A percentile compares a stretch with the other conserved stretches of the same genome.
Evolutionary conservation across 2,113 vertebrate species (phyloP).

Genomic region (Microcebus lehilahytsara): DNA sequence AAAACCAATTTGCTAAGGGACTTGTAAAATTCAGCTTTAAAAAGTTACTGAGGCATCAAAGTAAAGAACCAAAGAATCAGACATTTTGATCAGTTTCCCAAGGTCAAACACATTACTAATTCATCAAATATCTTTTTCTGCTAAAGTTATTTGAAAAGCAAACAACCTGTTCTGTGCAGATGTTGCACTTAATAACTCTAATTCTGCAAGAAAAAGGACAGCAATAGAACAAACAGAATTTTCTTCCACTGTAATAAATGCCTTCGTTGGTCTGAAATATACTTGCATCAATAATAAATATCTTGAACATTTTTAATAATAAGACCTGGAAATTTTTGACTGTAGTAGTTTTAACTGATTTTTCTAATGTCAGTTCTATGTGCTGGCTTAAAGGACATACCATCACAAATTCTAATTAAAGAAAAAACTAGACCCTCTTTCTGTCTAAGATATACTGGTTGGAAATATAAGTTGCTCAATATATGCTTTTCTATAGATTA

Average conservation of each 20-base stretch:
- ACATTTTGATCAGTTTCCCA: slow-evolving; percentile 82
- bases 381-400: neutral
- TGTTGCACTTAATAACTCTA: slow-evolving; percentile 77
- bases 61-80: slow-evolving; percentile 75
- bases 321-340: slow-evolving; percentile 18
- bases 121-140: slow-evolving; percentile 81
- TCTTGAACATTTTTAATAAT: slow-evolving; percentile 82
- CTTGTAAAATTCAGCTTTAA: slow-evolving; percentile 84
- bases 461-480: neutral
- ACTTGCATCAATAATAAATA: slow-evolving; percentile 85
- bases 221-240: slow-evolving; percentile 74
- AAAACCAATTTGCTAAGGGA: slow-evolving; percentile 84
- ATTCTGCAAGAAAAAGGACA: slow-evolving; percentile 61
- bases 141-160: slow-evolving; percentile 78
- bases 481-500: neutral
- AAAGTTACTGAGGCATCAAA: slow-evolving; percentile 81
- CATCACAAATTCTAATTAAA: slow-evolving; percentile 14
- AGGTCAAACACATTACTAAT: slow-evolving; percentile 84
- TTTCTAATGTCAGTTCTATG: neutral
- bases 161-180: slow-evolving; percentile 74
- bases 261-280: slow-evolving; percentile 75
- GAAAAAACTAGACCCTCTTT: neutral
- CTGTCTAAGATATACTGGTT: neutral
- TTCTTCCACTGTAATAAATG: slow-evolving; percentile 83
- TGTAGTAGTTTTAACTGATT: neutral